Conservation (phyloP, 2,888 invertebrate genomes). For the Hylaea fasciaria region DNA sequence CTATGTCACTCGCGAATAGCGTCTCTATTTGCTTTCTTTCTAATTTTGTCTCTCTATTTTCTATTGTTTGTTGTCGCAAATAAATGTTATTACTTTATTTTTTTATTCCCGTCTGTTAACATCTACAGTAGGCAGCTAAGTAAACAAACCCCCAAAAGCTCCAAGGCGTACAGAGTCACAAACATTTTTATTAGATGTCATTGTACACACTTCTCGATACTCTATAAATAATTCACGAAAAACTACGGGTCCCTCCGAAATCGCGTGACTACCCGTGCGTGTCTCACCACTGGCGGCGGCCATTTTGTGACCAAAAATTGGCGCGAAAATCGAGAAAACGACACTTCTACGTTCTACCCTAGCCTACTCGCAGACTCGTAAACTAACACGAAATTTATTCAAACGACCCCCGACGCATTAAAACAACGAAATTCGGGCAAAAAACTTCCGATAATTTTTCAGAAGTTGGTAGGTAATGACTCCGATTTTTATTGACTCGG, state of each 20-base stretch:
- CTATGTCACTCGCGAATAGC: too few species aligned
- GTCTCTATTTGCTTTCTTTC: too few species aligned
- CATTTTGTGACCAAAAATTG: slow-evolving; percentile 80
- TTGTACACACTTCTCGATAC: slow-evolving; percentile 54
- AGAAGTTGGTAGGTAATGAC: slow-evolving; percentile 56
- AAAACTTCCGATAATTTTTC: slow-evolving; percentile 51
- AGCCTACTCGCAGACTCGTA: slow-evolving; percentile 52
- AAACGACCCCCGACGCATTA: slow-evolving; percentile 65
- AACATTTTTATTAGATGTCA: slow-evolving; percentile 54
- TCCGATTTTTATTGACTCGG: slow-evolving; percentile 58
- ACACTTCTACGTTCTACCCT: slow-evolving; percentile 66
- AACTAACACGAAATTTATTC: slow-evolving; percentile 68
- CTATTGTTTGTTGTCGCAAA: too few species aligned
- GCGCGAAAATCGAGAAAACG: slow-evolving; percentile 79
- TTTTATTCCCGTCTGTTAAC: not conserved
- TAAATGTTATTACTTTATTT: too few species aligned
- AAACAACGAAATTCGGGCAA: slow-evolving; percentile 57
- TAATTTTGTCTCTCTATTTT: too few species aligned
- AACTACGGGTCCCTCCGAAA: slow-evolving; percentile 47
- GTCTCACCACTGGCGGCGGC: slow-evolving; percentile 64
- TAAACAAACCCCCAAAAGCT: slow-evolving; percentile 9
- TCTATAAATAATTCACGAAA: slow-evolving; percentile 60
- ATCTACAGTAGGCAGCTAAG: not conserved
- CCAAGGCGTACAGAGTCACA: slow-evolving; percentile 51
- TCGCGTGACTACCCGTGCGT: slow-evolving; percentile 70